Percentiles rank a stretch among this genome's conserved stretches.
Evolutionary conservation across 2,113 vertebrate species (phyloP).

Genomic region (Crypturellus undulatus): DNA sequence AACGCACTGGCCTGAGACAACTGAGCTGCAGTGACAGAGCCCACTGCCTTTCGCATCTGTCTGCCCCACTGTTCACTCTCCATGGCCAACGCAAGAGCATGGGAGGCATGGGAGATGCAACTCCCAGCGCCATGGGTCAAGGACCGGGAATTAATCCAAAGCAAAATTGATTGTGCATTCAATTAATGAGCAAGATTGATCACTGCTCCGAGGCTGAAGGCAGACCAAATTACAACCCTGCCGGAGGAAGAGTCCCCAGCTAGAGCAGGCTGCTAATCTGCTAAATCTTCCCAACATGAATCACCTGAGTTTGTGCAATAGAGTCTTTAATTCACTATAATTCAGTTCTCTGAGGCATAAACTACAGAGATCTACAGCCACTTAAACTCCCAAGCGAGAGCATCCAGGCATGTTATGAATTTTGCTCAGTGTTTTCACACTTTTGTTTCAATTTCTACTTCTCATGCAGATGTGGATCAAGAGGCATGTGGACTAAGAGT

Average conservation of each 20-base stretch:
- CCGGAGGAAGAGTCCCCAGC: slow-evolving; percentile 6
- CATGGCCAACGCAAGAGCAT: background rate
- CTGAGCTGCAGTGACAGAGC: background rate
- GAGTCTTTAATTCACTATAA: slow-evolving; percentile 62
- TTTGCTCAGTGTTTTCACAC: slow-evolving; percentile 5
- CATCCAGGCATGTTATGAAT: slow-evolving; percentile 43
- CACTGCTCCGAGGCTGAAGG: background rate
- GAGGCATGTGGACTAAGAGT: background rate
- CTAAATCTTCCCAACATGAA: slow-evolving; percentile 53
- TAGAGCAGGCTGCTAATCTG: background rate
- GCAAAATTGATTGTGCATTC: slow-evolving; percentile 35
- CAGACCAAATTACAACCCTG: slow-evolving; percentile 31
- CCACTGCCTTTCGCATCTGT: background rate
- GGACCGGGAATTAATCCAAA: slow-evolving; percentile 12
- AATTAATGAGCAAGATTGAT: slow-evolving; percentile 57
- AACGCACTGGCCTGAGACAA: background rate
- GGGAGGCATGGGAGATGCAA: background rate
- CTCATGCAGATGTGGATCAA: background rate
- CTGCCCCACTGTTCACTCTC: background rate
- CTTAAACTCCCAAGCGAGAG: slow-evolving; percentile 57
- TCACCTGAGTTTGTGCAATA: slow-evolving; percentile 44
- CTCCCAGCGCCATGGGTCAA: slow-evolving; percentile 11
- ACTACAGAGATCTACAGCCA: slow-evolving; percentile 55
- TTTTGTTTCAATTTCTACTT: slow-evolving; percentile 17
- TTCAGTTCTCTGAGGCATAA: slow-evolving; percentile 30